Evolutionary conservation across 53 echinoderm and acorn worm species (phyloP), one percentile per base, ranked within the genome.

Genomic region (Crossaster papposus): DNA sequence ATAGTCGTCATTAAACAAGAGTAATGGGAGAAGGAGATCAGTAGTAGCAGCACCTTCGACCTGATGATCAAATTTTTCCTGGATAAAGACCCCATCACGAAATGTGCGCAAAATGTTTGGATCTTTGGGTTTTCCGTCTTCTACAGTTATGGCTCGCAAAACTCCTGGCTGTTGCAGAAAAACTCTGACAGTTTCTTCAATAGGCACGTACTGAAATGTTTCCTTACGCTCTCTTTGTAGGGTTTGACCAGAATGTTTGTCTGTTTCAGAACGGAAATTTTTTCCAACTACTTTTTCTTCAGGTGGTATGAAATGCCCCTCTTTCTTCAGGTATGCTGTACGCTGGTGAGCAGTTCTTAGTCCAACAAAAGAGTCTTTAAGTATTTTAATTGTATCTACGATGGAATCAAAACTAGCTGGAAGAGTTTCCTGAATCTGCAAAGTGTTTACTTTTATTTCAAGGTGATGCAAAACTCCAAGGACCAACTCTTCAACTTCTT

Each of bases 1-100:
- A 20, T 65, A 83, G 31, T 83, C 93, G 85, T 92, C 93, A 84
- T 83, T 90, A 90, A 23, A 90, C 14, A 50, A 38, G 13, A 70
- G 33, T 6, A 71, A 38, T 38, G 38, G 38, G 38, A 38, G 38
- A 38, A 38, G 38, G 38, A 38, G 38, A 38, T 38, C 38, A 51
- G 30, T 86, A 17, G 35, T 15, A 55, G 44, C 74, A 55, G 7
- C 17, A 3, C 36, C 28, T 50, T 14, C 37, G 2, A 13, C 38
- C 3, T 38, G 38, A 38, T 38, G 28, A 2, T 23, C 24, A 7
- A 13, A 5, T 18, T 85, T 71, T 50, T 85, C 24, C 70, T 85
- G n/a, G 44, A 38, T 36, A 14, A 52, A 74, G 50, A 18, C 18
- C 9, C 86, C 86, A 86, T 86, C 86, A 33, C 54, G 51, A 75